phyloP scores from a whole-genome alignment of 2,888 invertebrate genomes.

The Caenorhabditis panamensis region DNA sequence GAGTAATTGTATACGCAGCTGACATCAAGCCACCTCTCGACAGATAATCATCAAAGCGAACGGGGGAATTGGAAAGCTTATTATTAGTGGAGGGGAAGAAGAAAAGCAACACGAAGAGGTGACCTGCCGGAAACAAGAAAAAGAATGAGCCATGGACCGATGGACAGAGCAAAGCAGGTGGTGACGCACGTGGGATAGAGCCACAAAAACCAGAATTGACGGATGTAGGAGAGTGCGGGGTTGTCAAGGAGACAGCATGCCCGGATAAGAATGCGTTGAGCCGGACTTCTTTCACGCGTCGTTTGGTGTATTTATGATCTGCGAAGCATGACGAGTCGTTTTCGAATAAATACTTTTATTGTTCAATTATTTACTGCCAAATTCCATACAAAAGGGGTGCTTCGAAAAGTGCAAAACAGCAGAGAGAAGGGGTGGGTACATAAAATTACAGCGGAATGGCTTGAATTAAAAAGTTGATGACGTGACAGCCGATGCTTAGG shows the following conservation, averaged over 20 bases:
- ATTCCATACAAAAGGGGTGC: constrained; percentile 25
- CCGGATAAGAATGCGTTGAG: constrained; percentile 47
- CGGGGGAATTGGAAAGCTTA: background rate
- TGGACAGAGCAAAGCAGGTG: constrained; percentile 26
- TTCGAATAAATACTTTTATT: constrained; percentile 45
- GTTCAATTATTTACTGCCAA: constrained; percentile 47
- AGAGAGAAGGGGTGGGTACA: background rate
- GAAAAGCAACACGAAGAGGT: background rate
- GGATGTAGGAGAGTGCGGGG: constrained; percentile 37
- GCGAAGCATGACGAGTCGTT: too few relatives aligned
- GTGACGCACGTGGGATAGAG: constrained; percentile 45
- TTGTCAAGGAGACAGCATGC: constrained; percentile 52
- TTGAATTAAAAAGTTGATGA: constrained; percentile 15
- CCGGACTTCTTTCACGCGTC: background rate
- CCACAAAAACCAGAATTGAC: constrained; percentile 27
- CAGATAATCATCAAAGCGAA: background rate
- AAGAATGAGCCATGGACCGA: too few relatives aligned
- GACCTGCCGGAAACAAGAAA: background rate
- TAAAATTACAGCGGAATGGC: constrained; percentile 33
- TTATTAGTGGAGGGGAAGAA: background rate
- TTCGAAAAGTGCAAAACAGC: background rate
- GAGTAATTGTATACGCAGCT: constrained; percentile 38
- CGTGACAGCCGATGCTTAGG: constrained; percentile 1
- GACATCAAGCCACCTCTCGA: background rate
- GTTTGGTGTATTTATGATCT: too few relatives aligned